Evolutionary conservation across 2,797 vertebrate genomes (phyloP), one percentile per base, ranked within the genome.

Genomic region (Vespertilio murinus): DNA sequence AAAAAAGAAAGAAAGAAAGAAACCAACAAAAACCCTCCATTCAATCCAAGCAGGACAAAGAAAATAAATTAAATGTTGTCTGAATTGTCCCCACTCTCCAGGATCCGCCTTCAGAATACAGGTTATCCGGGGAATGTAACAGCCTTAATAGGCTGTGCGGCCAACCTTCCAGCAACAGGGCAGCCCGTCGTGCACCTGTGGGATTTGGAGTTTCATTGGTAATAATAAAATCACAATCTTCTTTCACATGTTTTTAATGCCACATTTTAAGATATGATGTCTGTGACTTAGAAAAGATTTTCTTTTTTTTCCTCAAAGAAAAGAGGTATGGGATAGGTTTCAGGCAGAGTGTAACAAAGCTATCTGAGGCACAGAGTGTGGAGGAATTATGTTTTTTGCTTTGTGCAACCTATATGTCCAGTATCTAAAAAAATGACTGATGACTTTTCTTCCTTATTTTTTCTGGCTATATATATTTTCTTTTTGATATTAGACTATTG

Each of bases 401-500:
- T 77, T 85, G 18, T 4, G 69, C 78, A 85, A 75, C 5, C n/a
- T 70, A 16, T 52, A 13, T 85, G 42, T 74, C 95, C 30, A 78
- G 9, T 38, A 70, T 85, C 40, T 85, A 64, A 88, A 64, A 88
- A 94, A 88, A 61, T 70, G 7, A 67, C 10, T 70, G 14, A 65
- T 64, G 38, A 52, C 78, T 93, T 94, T 93, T 75, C 28, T 88
- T 91, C 8, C 4, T 67, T 65, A 64, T 75, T 59, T 94, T 96
- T 78, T 64, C 38, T 78, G 13, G 35, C 54, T 59, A 80, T n/a
- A 75, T n/a, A 18, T 65, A 18, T 33, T 65, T 65, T 61, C n/a
- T 28, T 65, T 65, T 17, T 78, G 56, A 38, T 73, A 89, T 91
- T 89, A 94, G 79, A 91, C 73, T 94, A 84, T 90, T 95, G 90